These are phyloP conservation scores for Scortum barcoo DNA, from an alignment of 2,113 vertebrate species.

Conservation along the genomic window DNA sequence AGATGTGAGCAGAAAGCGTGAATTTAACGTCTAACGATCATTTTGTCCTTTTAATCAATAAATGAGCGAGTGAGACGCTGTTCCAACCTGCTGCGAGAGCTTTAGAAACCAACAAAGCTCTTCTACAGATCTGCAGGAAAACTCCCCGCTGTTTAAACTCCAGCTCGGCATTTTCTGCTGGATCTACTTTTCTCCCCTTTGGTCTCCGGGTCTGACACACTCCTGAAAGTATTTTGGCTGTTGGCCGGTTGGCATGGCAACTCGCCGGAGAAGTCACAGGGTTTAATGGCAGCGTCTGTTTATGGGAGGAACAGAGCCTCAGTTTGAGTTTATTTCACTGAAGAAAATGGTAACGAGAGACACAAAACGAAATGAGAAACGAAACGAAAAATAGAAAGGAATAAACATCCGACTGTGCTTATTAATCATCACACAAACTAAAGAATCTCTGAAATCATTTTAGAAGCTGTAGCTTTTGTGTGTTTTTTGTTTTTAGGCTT, in stretches of 20 bases:
- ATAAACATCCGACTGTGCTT: not conserved
- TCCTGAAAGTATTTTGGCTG: conserved; percentile 63
- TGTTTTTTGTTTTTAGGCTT: not conserved
- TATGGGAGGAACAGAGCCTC: conserved; percentile 15
- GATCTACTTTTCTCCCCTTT: conserved; percentile 35
- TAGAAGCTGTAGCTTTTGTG: not conserved
- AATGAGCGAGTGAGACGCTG: too few relatives aligned
- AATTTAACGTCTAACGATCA: too few relatives aligned
- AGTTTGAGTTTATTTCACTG: not conserved
- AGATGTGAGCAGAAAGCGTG: too few relatives aligned
- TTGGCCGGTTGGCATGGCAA: conserved; percentile 62
- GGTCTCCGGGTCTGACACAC: conserved; percentile 64
- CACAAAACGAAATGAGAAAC: not conserved
- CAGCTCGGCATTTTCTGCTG: conserved; percentile 18
- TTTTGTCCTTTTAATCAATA: not conserved
- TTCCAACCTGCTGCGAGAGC: not conserved
- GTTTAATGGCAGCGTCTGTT: conserved; percentile 41
- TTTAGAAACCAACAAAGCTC: not conserved
- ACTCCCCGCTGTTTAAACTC: not conserved
- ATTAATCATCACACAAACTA: not conserved
- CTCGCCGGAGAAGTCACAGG: conserved; percentile 38
- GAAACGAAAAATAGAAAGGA: not conserved
- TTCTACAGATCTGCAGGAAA: too few relatives aligned
- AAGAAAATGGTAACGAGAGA: not conserved
- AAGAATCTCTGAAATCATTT: not conserved